Evolutionary conservation across 2,113 vertebrate genomes (phyloP).

Genomic region (Archilochus colubris): DNA sequence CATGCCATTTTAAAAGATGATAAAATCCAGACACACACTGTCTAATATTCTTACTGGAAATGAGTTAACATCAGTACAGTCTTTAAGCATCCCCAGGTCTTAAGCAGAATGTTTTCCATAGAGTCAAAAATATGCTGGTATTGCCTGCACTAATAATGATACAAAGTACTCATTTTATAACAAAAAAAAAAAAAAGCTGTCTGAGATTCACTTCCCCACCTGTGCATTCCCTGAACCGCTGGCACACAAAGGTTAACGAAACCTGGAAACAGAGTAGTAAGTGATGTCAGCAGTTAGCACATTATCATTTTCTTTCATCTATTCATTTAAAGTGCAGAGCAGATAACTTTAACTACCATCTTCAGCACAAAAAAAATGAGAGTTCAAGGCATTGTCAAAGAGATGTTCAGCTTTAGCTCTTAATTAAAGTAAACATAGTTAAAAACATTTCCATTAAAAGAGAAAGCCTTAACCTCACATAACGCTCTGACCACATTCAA

Average conservation of each 20-base stretch:
- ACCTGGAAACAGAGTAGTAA: neutral
- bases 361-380: neutral
- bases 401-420: neutral
- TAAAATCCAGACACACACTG: neutral
- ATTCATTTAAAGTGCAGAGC: neutral
- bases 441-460: slow-evolving; percentile 37
- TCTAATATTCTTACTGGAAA: neutral
- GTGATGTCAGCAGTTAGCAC: neutral
- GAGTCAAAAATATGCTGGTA: neutral
- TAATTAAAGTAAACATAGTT: slow-evolving; percentile 69
- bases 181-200: neutral
- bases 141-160: neutral
- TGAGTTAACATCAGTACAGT: neutral
- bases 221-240: neutral
- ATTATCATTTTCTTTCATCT: neutral
- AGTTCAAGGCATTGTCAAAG: slow-evolving; percentile 41
- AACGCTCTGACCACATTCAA: slow-evolving; percentile 48
- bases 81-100: neutral
- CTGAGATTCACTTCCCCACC: neutral
- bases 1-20: neutral
- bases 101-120: neutral
- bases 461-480: slow-evolving; percentile 40
- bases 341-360: neutral
- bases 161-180: neutral
- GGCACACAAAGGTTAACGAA: neutral